Conservation (phyloP, 1,140 invertebrate genomes). For the Drosophila pseudoobscura region DNA sequence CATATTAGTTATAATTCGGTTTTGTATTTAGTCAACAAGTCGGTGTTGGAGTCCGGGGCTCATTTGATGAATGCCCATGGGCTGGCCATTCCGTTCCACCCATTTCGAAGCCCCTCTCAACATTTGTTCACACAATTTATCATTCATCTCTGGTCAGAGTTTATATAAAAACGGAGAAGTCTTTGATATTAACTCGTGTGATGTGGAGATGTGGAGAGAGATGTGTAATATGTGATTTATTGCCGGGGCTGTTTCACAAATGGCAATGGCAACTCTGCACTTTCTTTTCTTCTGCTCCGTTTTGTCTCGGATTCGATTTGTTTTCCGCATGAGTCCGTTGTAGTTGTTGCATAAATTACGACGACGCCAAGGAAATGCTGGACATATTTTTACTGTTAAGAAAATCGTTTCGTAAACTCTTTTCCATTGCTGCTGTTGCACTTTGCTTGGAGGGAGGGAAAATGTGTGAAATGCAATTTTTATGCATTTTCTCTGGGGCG, state of each 20-base stretch:
- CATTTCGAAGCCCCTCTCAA: constrained; percentile 6
- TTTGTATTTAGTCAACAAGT: constrained; percentile 66
- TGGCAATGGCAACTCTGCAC: constrained; percentile 43
- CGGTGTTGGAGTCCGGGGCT: constrained; percentile 21
- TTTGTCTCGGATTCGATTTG: constrained; percentile 16
- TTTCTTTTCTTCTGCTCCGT: constrained; percentile 35
- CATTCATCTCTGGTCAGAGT: constrained; percentile 16
- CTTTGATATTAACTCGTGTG: constrained; percentile 36
- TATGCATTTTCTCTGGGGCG: constrained; percentile 2
- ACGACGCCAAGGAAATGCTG: constrained; percentile 16
- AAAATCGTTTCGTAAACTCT: constrained; percentile 39
- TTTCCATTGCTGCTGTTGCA: constrained; percentile 12
- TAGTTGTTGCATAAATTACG: constrained; percentile 30
- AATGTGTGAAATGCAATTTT: constrained; percentile 33
- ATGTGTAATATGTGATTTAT: constrained; percentile 39
- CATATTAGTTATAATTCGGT: constrained; percentile 70
- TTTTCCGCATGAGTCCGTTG: constrained; percentile 37
- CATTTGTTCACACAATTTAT: constrained; percentile 68
- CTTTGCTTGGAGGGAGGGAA: constrained; percentile 1
- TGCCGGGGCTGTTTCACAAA: constrained; percentile 31
- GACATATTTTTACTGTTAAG: constrained; percentile 20
- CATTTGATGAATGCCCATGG: constrained; percentile 54
- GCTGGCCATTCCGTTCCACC: constrained; percentile 4
- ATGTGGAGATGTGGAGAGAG: constrained; percentile 13
- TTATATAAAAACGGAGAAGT: constrained; percentile 8